phyloP scores from a whole-genome alignment of 1,140 invertebrate genomes.

The Trigoniulus corallinus region DNA sequence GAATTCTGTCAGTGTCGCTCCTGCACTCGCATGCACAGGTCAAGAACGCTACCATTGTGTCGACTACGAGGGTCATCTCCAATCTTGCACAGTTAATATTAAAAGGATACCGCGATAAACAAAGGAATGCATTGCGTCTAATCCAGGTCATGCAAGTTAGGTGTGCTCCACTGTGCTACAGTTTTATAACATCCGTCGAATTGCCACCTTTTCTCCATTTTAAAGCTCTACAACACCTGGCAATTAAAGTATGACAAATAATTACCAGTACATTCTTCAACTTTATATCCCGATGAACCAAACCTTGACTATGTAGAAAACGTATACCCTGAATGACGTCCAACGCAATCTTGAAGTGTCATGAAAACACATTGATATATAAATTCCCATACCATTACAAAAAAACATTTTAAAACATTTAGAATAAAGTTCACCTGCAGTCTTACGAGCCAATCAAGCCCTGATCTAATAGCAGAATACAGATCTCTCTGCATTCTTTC shows the following conservation, averaged over 20 bases:
- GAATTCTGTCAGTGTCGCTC: too few species aligned
- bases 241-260: too few species aligned
- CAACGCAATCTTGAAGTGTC: conserved; percentile 47
- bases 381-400: conserved; percentile 6
- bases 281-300: conserved; percentile 80
- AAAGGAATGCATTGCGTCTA: too few species aligned
- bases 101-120: too few species aligned
- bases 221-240: neutral
- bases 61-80: too few species aligned
- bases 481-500: conserved; percentile 51
- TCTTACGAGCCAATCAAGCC: conserved; percentile 45
- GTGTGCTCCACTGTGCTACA: too few species aligned
- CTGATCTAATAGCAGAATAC: conserved; percentile 55
- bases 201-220: neutral
- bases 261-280: conserved; percentile 68
- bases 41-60: too few species aligned
- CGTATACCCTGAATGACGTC: conserved; percentile 72
- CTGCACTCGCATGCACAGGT: too few species aligned
- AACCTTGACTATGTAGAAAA: conserved; percentile 70
- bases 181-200: neutral
- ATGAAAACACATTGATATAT: conserved; percentile 13
- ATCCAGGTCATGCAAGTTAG: too few species aligned
- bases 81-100: too few species aligned
- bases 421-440: conserved; percentile 29
- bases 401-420: neutral